These are phyloP conservation scores for Sinodicranocentrus sp. DNA, from an alignment of 2,888 invertebrate genomes.

Conservation along the genomic window DNA sequence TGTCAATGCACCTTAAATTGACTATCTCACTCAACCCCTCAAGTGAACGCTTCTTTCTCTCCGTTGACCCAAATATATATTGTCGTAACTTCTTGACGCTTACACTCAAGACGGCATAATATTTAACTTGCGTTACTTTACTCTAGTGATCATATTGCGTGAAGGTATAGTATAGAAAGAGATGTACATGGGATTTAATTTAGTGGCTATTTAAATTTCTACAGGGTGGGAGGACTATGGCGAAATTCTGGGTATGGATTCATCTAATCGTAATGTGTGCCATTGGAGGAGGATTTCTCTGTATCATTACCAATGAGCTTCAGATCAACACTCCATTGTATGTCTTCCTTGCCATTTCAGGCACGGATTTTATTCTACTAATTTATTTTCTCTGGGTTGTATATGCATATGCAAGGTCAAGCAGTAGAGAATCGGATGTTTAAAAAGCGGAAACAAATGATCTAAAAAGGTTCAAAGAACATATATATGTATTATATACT, in stretches of 20 bases:
- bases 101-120: no score
- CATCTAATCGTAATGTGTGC: constrained; percentile 74
- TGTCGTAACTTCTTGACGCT: not conserved
- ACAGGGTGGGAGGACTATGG: constrained; percentile 73
- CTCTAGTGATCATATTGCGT: not conserved
- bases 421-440: constrained; percentile 14
- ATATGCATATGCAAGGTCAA: constrained; percentile 53
- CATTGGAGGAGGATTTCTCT: constrained; percentile 75
- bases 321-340: constrained; percentile 69
- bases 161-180: constrained; percentile 51
- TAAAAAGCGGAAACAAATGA: not conserved
- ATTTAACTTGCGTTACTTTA: no score
- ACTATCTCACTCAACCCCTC: not conserved
- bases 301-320: constrained; percentile 75
- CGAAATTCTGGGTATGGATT: constrained; percentile 72
- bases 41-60: not conserved
- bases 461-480: not conserved
- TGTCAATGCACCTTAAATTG: constrained; percentile 55
- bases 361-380: constrained; percentile 73
- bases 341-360: constrained; percentile 72
- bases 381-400: constrained; percentile 73
- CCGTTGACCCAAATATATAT: not conserved
- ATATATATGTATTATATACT: not conserved
- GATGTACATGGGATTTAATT: not conserved
- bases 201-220: not conserved